Conservation (phyloP, 2,797 vertebrate genomes). For the Cephalopachus bancanus region DNA sequence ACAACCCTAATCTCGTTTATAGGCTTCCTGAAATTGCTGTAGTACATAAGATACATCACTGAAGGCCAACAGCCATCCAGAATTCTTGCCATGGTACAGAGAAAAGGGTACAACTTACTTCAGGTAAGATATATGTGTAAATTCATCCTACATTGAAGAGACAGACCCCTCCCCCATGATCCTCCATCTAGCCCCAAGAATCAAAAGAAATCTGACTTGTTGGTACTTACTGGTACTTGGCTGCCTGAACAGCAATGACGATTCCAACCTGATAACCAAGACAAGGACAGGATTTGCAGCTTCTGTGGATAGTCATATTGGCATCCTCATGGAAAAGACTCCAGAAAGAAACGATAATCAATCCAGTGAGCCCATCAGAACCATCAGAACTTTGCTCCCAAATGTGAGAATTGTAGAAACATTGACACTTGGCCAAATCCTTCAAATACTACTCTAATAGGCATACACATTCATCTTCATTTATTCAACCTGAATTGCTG, state of each 20-base stretch:
- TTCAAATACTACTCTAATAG: background rate
- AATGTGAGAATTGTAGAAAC: background rate
- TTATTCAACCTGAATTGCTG: background rate
- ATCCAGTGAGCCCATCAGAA: background rate
- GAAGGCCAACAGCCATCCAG: background rate
- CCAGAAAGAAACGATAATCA: background rate
- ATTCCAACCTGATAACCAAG: background rate
- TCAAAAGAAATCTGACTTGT: rapidly evolving
- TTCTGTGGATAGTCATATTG: background rate
- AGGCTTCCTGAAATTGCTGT: background rate
- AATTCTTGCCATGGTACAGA: background rate
- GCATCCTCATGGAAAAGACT: background rate
- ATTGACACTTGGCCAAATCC: background rate
- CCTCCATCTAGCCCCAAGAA: background rate
- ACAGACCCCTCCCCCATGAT: background rate
- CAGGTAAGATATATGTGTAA: background rate
- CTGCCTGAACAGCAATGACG: background rate
- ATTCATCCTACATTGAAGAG: background rate
- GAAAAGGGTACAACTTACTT: background rate
- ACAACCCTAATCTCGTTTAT: background rate
- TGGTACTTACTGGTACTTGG: background rate
- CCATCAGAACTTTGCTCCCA: background rate
- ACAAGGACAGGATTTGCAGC: background rate
- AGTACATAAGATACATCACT: background rate
- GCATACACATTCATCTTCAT: background rate